Evolutionary conservation across 2,888 invertebrate species (phyloP).

Genomic region (Palloptera scutellata): DNA sequence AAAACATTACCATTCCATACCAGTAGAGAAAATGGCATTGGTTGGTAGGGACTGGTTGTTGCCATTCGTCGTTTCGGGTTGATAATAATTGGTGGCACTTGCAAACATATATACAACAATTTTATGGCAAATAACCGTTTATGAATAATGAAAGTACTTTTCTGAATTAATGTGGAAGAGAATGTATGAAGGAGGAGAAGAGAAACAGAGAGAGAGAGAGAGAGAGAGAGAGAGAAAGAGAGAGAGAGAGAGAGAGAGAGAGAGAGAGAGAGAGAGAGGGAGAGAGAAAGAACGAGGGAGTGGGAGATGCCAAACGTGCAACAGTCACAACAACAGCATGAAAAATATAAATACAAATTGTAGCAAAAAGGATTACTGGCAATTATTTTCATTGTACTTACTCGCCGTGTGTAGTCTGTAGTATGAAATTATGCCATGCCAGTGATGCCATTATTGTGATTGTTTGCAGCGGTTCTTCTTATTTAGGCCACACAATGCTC

Average conservation of each 20-base stretch:
- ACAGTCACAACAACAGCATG: conserved; percentile 2
- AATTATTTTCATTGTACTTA: conserved; percentile 2
- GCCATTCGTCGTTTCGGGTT: neutral
- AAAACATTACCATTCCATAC: neutral
- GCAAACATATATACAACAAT: neutral
- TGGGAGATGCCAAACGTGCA: neutral
- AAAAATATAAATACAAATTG: neutral
- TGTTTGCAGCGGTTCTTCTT: neutral
- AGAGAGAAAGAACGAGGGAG: too few species aligned
- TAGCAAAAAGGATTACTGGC: conserved; percentile 16
- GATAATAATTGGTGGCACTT: neutral
- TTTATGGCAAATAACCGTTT: conserved; percentile 6
- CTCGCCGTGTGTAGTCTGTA: neutral
- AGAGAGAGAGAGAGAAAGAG: neutral
- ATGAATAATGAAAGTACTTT: conserved; percentile 16
- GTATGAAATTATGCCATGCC: neutral
- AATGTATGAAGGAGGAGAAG: neutral
- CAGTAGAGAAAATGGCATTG: neutral
- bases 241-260: neutral
- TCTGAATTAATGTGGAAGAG: neutral
- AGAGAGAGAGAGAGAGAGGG: too few species aligned
- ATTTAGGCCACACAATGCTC: too few species aligned
- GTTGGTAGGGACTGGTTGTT: neutral
- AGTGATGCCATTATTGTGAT: conserved; percentile 2
- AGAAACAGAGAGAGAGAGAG: too few species aligned